Evolutionary conservation across 2,113 vertebrate genomes (phyloP), one percentile per base, ranked within the genome.

Genomic region (Oreochromis tanganicae): DNA sequence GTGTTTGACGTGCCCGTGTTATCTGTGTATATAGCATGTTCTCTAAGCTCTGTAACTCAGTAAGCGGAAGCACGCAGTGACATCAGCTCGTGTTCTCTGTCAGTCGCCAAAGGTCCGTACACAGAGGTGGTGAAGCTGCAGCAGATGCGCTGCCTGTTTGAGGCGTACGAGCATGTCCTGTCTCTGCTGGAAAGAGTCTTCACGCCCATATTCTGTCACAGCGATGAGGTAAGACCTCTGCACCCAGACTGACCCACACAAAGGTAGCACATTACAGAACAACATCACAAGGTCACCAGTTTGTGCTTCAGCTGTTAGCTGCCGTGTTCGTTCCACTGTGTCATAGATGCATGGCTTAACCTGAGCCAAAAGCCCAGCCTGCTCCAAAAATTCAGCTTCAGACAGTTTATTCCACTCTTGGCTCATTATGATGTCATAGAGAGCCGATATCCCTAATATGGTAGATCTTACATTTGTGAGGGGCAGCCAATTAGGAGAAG

Each of bases 171-270:
- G 75, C 98, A 98, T 3, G 98, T 99, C 34, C 97, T 99, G 88
- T 98, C 97, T 57, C 97, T 99, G 6, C 96, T 99, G 43, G 99
- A 99, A 94, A 97, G 95, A 1, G 98, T 99, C 75, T 99, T 99
- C 89, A 98, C 98, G 1, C 98, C 98, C 11, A 98, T 99, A 97
- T 99, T 99, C 95, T 99, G 98, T 82, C 99, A 99, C 94, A 99
- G 98, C 63, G 97, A 99, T 92, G 98, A 99, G 95, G 99, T 99
- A 95, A 61, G 83, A 43, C 81, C 7, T 34, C 17, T 10, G 32
- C 13, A 48, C 48, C 41, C 41, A 29, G 16, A 50, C 27, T 5
- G 16, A 29, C 43, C 43, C 71, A 32, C 71, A 50, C 73, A 50
- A 50, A 75, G 4, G 3, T 24, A n/a, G 16, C 16, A 50, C 43